phyloP scores from a whole-genome alignment of 2,797 vertebrate species.

The Paramormyrops hopkinsi region DNA sequence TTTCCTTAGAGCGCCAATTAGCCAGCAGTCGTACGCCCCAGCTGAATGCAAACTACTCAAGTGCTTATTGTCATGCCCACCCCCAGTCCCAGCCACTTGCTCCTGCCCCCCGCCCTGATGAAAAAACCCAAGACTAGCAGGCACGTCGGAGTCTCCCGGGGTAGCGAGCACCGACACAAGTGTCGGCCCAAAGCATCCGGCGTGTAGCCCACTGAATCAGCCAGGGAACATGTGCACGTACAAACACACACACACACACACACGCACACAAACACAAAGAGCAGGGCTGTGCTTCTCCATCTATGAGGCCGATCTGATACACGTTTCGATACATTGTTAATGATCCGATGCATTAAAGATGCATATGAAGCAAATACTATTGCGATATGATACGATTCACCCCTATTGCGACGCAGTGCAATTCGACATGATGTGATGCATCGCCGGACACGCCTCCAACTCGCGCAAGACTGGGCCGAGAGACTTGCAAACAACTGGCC shows the following conservation, averaged over 20 bases:
- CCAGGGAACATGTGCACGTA: background rate
- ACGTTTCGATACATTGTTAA: background rate
- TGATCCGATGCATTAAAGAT: background rate
- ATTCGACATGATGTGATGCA: background rate
- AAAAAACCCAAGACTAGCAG: background rate
- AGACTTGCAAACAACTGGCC: background rate
- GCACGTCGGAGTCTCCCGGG: background rate
- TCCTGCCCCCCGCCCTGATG: background rate
- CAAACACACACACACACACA: too few species aligned
- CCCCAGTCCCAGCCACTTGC: constrained; percentile 12
- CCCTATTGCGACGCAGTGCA: background rate
- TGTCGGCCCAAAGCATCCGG: background rate
- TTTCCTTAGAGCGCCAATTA: constrained; percentile 48
- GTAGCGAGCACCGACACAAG: background rate
- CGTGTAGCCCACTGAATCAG: background rate
- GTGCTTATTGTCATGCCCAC: constrained; percentile 24
- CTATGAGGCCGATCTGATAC: background rate
- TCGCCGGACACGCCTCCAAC: background rate
- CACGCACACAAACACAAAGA: too few species aligned
- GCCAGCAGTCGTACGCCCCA: constrained; percentile 40
- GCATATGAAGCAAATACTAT: background rate
- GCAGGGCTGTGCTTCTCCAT: background rate
- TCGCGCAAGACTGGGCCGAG: background rate
- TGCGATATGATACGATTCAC: background rate
- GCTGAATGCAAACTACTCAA: constrained; percentile 45